Evolutionary conservation across 2,888 invertebrate species (phyloP).

Genomic region (Heliconius charithonia): DNA sequence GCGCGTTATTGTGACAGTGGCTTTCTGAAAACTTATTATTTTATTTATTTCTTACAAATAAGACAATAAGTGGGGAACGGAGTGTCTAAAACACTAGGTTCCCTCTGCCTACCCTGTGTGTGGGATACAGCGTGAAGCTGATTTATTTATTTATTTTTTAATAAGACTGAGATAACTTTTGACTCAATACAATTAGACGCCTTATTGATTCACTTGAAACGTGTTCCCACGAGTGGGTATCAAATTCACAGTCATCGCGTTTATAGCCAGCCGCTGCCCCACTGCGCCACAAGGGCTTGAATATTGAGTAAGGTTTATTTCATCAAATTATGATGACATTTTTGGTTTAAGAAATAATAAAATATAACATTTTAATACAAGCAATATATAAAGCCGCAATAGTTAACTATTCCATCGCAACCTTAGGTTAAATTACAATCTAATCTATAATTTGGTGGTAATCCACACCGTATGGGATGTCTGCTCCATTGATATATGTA

Average conservation of each 20-base stretch:
- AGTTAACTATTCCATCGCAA: neutral
- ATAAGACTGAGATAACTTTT: neutral
- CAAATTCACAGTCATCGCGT: no score
- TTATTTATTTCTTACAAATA: neutral
- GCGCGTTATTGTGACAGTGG: conserved; percentile 14
- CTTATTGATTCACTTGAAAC: neutral
- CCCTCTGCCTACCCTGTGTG: no score
- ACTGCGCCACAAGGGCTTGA: no score
- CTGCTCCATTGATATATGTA: conserved; percentile 23
- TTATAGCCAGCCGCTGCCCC: no score
- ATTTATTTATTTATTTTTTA: neutral
- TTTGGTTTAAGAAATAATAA: no score
- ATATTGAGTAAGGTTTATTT: no score
- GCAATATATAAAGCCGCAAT: neutral
- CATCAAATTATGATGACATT: no score
- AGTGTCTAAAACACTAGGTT: no score
- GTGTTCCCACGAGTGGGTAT: no score
- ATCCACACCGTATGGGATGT: conserved; percentile 20
- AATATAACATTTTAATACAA: no score
- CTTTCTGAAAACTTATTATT: conserved; percentile 1
- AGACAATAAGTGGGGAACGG: no score
- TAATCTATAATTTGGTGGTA: neutral
- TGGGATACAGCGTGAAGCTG: no score
- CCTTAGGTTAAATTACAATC: conserved; percentile 3
- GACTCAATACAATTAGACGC: neutral